These are phyloP conservation scores for Plebejus anna DNA, from an alignment of 2,888 invertebrate species.

Conservation along the genomic window DNA sequence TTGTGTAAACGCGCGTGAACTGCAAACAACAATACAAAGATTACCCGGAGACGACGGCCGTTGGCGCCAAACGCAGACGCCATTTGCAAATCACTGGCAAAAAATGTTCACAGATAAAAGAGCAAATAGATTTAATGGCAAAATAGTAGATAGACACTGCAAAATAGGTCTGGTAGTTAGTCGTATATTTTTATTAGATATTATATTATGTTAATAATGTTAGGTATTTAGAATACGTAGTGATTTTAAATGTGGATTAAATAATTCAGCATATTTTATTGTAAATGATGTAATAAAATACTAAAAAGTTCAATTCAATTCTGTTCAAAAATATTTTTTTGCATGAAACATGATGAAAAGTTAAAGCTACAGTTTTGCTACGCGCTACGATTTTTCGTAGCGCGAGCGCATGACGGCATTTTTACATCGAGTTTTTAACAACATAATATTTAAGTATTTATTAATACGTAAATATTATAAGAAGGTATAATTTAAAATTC, in stretches of 20 bases:
- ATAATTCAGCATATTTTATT: background rate
- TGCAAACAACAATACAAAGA: slow-evolving; percentile 41
- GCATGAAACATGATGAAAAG: too few species aligned
- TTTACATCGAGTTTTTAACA: background rate
- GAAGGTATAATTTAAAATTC: background rate
- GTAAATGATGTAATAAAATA: too few species aligned
- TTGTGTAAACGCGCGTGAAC: slow-evolving; percentile 42
- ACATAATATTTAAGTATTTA: background rate
- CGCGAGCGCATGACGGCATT: background rate
- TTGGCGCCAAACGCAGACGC: slow-evolving; percentile 42
- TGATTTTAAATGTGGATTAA: background rate
- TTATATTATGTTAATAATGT: background rate
- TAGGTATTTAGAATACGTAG: background rate
- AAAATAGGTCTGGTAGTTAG: background rate
- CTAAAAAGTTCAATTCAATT: too few species aligned
- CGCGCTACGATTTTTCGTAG: background rate
- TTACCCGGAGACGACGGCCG: slow-evolving; percentile 43
- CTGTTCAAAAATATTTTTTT: too few species aligned
- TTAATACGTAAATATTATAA: background rate
- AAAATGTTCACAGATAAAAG: background rate
- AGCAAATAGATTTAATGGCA: background rate
- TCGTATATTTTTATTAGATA: background rate
- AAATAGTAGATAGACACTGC: background rate
- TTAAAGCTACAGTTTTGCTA: background rate
- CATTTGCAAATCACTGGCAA: slow-evolving; percentile 35